phyloP scores from a whole-genome alignment of 2,797 vertebrate genomes.

The Mormyrus hasselquistii region DNA sequence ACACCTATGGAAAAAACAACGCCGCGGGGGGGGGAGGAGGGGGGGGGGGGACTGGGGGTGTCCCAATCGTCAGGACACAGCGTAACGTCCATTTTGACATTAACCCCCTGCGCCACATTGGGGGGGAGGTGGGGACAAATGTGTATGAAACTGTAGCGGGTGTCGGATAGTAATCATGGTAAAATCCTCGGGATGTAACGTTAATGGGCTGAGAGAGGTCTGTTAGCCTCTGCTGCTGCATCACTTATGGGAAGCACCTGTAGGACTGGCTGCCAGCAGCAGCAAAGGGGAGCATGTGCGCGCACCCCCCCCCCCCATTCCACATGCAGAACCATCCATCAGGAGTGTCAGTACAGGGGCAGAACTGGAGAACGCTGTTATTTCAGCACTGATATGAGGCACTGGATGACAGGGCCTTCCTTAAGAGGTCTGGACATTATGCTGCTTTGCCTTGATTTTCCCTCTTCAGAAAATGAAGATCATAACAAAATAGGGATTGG shows the following conservation, averaged over 20 bases:
- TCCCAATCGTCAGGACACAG: background rate
- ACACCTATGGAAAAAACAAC: slow-evolving; percentile 14
- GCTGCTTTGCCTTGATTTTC: background rate
- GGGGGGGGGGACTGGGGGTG: background rate
- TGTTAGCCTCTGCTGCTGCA: background rate
- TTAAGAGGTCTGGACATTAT: background rate
- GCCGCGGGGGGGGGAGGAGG: too few species aligned
- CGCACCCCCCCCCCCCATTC: background rate
- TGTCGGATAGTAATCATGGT: background rate
- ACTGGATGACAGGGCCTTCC: background rate
- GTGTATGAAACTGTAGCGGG: background rate
- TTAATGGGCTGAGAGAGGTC: background rate
- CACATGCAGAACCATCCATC: slow-evolving; percentile 35
- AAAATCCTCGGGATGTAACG: background rate
- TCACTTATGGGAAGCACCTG: slow-evolving; percentile 21
- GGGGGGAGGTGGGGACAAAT: background rate
- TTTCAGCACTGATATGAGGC: slow-evolving; percentile 11
- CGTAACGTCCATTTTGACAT: background rate
- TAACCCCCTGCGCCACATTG: background rate
- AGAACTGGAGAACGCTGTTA: slow-evolving; percentile 30
- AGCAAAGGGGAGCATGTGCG: slow-evolving; percentile 27
- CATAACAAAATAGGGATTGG: background rate
- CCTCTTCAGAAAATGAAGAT: background rate
- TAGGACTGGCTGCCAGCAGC: slow-evolving; percentile 22
- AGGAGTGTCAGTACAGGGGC: slow-evolving; percentile 28